Conservation (phyloP, 2,113 vertebrate species). For the Rhagologus leucostigma region DNA sequence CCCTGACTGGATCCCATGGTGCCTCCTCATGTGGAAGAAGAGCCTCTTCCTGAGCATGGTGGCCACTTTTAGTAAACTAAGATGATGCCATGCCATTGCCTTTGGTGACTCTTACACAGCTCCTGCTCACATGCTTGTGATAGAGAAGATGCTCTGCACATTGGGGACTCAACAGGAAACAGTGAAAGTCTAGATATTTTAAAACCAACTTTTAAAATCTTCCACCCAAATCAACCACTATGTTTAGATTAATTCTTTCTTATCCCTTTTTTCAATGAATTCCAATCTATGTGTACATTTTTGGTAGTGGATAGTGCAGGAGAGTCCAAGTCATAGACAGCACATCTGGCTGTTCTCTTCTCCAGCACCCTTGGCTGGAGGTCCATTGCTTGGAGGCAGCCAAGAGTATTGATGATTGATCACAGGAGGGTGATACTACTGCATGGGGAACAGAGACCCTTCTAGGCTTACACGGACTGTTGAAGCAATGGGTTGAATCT, state of each 20-base stretch:
- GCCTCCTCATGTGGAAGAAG: neutral
- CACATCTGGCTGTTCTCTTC: neutral
- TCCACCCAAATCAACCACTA: neutral
- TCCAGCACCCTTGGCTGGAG: neutral
- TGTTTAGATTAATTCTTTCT: neutral
- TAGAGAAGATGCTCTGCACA: neutral
- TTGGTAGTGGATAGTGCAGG: neutral
- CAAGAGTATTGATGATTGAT: neutral
- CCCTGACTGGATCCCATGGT: neutral
- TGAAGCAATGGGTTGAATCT: neutral
- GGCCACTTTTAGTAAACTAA: neutral
- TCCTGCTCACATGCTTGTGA: neutral
- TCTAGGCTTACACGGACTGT: neutral
- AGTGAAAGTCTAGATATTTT: neutral
- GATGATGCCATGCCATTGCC: neutral
- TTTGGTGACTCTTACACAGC: neutral
- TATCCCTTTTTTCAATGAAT: neutral
- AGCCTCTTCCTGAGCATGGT: neutral
- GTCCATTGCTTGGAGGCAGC: neutral
- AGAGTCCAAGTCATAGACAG: neutral
- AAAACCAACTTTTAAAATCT: neutral
- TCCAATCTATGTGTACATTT: neutral
- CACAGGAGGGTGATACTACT: neutral
- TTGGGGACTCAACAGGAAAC: neutral
- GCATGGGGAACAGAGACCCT: neutral